These are phyloP conservation scores for Geotrupes spiniger DNA, from an alignment of 2,888 invertebrate species.

Conservation along the genomic window DNA sequence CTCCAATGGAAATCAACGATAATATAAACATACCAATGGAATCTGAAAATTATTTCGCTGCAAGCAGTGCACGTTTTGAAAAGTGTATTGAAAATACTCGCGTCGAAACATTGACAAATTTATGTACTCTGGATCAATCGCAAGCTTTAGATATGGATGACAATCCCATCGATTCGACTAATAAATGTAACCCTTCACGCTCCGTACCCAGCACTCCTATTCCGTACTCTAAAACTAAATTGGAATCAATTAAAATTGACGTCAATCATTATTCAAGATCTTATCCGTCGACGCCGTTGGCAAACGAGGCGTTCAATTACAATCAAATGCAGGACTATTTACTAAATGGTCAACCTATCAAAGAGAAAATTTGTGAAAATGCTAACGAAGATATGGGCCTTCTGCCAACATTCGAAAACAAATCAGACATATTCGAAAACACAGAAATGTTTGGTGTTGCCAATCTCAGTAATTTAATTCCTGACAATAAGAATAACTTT, in stretches of 20 bases:
- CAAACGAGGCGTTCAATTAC: slow-evolving; percentile 43
- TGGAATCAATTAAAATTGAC: slow-evolving; percentile 7
- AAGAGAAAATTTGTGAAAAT: slow-evolving; percentile 27
- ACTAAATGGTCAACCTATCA: slow-evolving; percentile 48
- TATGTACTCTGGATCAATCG: neutral
- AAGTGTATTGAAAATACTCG: neutral
- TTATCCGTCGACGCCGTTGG: slow-evolving; percentile 72
- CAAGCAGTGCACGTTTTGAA: neutral
- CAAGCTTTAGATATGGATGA: slow-evolving; percentile 35
- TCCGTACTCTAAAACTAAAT: slow-evolving; percentile 52
- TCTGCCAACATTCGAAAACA: slow-evolving; percentile 18
- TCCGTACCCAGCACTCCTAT: slow-evolving; percentile 70
- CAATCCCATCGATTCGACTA: slow-evolving; percentile 26
- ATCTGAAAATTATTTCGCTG: slow-evolving; percentile 31
- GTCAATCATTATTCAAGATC: slow-evolving; percentile 53
- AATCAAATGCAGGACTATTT: slow-evolving; percentile 46
- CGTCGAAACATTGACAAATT: neutral
- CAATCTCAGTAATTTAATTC: slow-evolving; percentile 26
- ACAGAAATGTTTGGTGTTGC: slow-evolving; percentile 27
- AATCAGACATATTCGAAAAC: slow-evolving; percentile 24
- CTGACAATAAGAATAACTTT: slow-evolving; percentile 30
- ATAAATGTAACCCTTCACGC: slow-evolving; percentile 53
- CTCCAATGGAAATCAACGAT: slow-evolving; percentile 10
- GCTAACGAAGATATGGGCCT: slow-evolving; percentile 13
- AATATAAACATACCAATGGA: slow-evolving; percentile 23